Evolutionary conservation across 2,113 vertebrate species (phyloP).

Genomic region (Colaptes auratus): DNA sequence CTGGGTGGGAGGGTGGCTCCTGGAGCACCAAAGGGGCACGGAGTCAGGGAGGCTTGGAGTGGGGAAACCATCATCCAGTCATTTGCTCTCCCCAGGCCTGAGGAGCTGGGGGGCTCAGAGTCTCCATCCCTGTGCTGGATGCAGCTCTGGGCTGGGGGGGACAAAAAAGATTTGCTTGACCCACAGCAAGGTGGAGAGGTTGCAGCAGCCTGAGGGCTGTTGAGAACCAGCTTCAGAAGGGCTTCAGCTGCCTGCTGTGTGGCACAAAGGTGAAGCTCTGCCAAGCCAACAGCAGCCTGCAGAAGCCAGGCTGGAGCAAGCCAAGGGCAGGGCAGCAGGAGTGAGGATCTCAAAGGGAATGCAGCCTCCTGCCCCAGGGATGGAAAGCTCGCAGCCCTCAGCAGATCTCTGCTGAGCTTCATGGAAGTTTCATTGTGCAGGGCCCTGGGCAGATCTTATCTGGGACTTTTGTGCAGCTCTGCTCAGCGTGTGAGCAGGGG

Average conservation of each 20-base stretch:
- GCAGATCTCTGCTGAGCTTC: not conserved
- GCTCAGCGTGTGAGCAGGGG: not conserved
- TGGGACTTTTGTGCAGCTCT: not conserved
- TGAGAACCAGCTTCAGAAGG: not conserved
- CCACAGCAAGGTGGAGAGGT: not conserved
- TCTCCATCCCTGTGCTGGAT: not conserved
- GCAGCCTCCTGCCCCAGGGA: not conserved
- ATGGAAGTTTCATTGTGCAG: constrained; percentile 49
- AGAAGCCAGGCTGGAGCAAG: not conserved
- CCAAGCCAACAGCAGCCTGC: not conserved
- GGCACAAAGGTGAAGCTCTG: no score
- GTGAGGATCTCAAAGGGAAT: not conserved
- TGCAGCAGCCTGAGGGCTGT: not conserved
- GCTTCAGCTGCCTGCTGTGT: not conserved
- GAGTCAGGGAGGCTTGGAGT: not conserved
- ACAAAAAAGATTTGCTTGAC: not conserved
- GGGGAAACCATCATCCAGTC: not conserved
- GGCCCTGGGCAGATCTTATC: constrained; percentile 27
- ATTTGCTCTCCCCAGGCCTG: no score
- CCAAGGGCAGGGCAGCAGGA: not conserved
- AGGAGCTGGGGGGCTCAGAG: not conserved
- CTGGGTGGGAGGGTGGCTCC: not conserved
- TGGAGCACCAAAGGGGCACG: fast-evolving
- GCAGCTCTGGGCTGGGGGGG: not conserved
- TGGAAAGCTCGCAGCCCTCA: not conserved